Conservation (phyloP, 2,797 vertebrate species). For the Coendou prehensilis region DNA sequence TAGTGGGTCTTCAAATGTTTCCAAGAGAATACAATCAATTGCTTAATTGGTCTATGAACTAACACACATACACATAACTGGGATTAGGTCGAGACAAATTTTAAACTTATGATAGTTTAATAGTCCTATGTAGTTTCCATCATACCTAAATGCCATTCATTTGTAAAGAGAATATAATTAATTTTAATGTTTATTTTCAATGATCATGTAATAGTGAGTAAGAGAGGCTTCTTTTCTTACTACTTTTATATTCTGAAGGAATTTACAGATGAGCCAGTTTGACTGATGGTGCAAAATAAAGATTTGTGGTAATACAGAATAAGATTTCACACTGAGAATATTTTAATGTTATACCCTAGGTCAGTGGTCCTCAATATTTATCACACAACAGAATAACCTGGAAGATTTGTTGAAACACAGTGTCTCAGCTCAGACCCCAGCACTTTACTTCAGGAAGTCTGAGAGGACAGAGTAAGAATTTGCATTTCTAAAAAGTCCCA, state of each 20-base stretch:
- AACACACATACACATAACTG: not conserved
- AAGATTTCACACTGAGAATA: not conserved
- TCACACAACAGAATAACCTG: not conserved
- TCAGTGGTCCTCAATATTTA: not conserved
- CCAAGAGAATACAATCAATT: not conserved
- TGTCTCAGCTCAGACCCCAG: rapidly evolving
- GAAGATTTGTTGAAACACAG: not conserved
- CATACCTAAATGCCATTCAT: not conserved
- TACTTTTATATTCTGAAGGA: not conserved
- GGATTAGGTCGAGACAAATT: not conserved
- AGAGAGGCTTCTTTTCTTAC: not conserved
- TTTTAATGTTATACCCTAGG: not conserved
- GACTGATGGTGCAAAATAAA: not conserved
- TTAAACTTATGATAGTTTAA: not conserved
- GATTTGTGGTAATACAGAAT: not conserved
- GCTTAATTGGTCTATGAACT: not conserved
- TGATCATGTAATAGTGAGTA: not conserved
- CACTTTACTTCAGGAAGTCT: not conserved
- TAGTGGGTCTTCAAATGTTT: not conserved
- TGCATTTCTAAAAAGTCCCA: not conserved
- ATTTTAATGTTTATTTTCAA: not conserved
- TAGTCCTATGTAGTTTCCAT: not conserved
- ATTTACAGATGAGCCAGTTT: not conserved
- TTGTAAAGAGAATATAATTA: not conserved
- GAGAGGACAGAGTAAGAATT: not conserved